Percentiles rank a stretch among this genome's conserved stretches.
Evolutionary conservation across 1,140 invertebrate species (phyloP).

Genomic region (Drosophila lacertosa): DNA sequence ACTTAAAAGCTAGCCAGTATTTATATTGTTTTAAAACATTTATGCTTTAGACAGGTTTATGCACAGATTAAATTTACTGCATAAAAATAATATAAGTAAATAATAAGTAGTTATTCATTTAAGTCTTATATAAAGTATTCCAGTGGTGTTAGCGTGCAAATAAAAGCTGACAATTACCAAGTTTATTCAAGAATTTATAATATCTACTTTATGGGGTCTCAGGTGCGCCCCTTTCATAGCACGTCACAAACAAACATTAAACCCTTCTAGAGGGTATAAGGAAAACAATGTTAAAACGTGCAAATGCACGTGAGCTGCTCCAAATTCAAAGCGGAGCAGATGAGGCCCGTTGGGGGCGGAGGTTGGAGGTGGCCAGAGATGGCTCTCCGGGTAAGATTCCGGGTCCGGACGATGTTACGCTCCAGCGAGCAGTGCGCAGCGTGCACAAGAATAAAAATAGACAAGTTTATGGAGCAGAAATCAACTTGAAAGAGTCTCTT

Average conservation of each 20-base stretch:
- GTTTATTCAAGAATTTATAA: too few relatives aligned
- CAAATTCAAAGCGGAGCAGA: conserved; percentile 54
- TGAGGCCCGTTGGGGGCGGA: conserved; percentile 22
- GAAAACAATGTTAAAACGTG: conserved; percentile 64
- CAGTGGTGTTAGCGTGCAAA: too few relatives aligned
- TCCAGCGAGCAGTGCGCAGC: conserved; percentile 63
- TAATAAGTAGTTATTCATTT: too few relatives aligned
- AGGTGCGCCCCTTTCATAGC: not conserved
- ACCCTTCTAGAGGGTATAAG: not conserved
- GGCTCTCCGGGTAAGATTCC: conserved; percentile 31
- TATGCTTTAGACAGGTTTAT: too few relatives aligned
- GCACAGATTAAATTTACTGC: too few relatives aligned
- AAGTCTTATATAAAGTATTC: too few relatives aligned
- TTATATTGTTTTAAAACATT: too few relatives aligned
- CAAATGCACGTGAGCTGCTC: conserved; percentile 81
- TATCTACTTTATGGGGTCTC: too few relatives aligned
- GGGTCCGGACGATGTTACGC: conserved; percentile 39
- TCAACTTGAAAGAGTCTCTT: conserved; percentile 80
- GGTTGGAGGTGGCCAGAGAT: not conserved
- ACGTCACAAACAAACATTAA: not conserved
- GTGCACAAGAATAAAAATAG: conserved; percentile 64
- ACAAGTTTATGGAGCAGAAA: conserved; percentile 82
- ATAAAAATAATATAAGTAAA: too few relatives aligned
- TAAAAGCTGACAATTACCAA: too few relatives aligned
- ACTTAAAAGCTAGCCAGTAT: too few relatives aligned